Base-by-base conservation (phyloP, 23 tunicate species). In the Botrylloides violaceus region DNA sequence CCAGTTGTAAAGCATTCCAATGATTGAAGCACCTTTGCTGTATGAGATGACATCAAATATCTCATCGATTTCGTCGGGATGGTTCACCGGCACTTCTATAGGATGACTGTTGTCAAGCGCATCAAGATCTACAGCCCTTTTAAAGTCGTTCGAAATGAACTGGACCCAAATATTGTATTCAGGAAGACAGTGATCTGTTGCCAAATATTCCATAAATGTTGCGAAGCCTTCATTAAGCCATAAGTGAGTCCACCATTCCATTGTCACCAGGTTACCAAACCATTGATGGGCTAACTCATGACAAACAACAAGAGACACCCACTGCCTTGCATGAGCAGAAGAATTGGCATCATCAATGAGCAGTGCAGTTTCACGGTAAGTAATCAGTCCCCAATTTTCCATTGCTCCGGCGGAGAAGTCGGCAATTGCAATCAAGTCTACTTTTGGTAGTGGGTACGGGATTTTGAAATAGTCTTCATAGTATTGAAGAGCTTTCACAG, bases 171-270 rank as follows among this genome's bases (percentile, higher is more conserved):
- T 95, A 38, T 87, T 82, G 56, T 78, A 95, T 35, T 87, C 65
- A 0, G 99, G 99, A 66, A 81, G 88, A 60, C 92, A 83, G 59
- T 82, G 85, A 65, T 95, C 96, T 20, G 89, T 87, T 34, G 92
- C 86, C 33, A 87, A 76, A 75, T 95, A 95, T 58, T 95, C 95
- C 96, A 95, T 95, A 66, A 95, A 95, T 6, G 96, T 66, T 2
- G 99, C 99, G 62, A 95, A 95, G 29, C 99, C 99, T 65, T 95
- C 99, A 58, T 87, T 95, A 63, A 95, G 68, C 99, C 99, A 95
- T 60, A 95, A 66, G 65, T 95, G 99, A 1, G 99, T 95, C 99
- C 99, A 95, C 99, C 99, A 95, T 79, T 95, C 99, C 99, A 95
- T 95, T n/a, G 99, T 95, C 47, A 95, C 99, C n/a, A 95, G 76